phyloP scores from a whole-genome alignment of 2,797 vertebrate genomes.

The Melanotaenia pygmaea region DNA sequence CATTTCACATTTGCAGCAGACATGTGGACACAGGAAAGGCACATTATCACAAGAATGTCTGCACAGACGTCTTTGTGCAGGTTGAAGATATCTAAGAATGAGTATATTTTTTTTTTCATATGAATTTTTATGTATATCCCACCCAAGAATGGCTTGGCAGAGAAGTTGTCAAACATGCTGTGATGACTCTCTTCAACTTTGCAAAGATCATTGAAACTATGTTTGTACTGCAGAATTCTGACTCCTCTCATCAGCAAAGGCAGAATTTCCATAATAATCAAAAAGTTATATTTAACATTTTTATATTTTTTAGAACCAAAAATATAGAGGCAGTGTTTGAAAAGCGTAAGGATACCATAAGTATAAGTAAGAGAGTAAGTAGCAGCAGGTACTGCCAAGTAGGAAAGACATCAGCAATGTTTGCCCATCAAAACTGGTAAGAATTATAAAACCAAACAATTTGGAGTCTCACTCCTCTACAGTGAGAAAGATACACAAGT shows the following conservation, averaged over 20 bases:
- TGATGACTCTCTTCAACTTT: not conserved
- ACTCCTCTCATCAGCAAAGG: too few relatives aligned
- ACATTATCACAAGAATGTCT: too few relatives aligned
- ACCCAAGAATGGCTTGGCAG: not conserved
- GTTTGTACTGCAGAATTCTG: not conserved
- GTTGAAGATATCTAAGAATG: too few relatives aligned
- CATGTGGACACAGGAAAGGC: not conserved
- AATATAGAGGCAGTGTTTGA: too few relatives aligned
- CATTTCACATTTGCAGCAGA: not conserved
- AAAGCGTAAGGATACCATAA: too few relatives aligned
- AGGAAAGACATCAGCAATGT: not conserved
- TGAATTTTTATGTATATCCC: not conserved
- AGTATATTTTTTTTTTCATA: not conserved
- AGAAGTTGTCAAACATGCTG: too few relatives aligned
- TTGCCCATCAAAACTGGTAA: not conserved
- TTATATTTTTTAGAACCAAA: too few relatives aligned
- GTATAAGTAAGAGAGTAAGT: too few relatives aligned
- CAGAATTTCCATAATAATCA: too few relatives aligned
- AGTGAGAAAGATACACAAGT: not conserved
- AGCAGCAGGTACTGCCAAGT: not conserved
- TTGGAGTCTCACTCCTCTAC: not conserved
- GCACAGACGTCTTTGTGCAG: too few relatives aligned
- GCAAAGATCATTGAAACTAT: not conserved
- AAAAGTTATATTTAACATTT: too few relatives aligned
- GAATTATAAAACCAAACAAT: too few relatives aligned